Percentiles rank a stretch among this genome's conserved stretches.
Conservation (phyloP, 2,888 invertebrate species). For the Xestia xanthographa region DNA sequence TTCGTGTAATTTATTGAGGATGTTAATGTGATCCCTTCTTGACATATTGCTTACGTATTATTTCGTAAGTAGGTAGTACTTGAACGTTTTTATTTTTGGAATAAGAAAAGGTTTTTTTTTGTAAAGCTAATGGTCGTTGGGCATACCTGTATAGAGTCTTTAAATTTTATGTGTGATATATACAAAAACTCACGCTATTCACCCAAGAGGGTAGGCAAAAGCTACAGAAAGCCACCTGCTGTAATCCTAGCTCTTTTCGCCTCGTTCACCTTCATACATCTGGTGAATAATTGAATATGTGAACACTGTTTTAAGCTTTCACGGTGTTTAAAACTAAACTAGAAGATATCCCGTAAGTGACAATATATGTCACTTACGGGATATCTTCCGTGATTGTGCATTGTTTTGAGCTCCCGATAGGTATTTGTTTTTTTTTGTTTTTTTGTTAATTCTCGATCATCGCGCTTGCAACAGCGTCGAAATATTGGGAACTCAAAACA, state of each 20-base stretch:
- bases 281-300: too few relatives aligned
- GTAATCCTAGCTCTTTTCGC: background rate
- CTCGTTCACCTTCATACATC: background rate
- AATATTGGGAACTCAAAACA: too few relatives aligned
- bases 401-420: too few relatives aligned
- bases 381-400: too few relatives aligned
- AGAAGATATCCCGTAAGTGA: too few relatives aligned
- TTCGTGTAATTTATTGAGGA: slow-evolving; percentile 50
- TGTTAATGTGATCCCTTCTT: slow-evolving; percentile 53
- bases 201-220: background rate
- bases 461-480: too few relatives aligned
- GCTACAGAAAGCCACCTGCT: background rate
- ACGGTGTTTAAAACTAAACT: too few relatives aligned
- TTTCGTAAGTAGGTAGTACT: slow-evolving; percentile 28
- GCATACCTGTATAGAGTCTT: background rate
- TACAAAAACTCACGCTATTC: background rate
- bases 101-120: slow-evolving; percentile 1
- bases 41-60: slow-evolving; percentile 44
- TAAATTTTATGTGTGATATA: background rate
- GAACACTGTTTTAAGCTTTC: too few relatives aligned
- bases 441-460: too few relatives aligned
- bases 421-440: too few relatives aligned
- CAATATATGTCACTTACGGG: too few relatives aligned
- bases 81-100: slow-evolving; percentile 24
- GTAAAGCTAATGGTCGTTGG: background rate